These are phyloP conservation scores for Arvicanthis niloticus DNA, from an alignment of 2,113 vertebrate species.

Conservation along the genomic window DNA sequence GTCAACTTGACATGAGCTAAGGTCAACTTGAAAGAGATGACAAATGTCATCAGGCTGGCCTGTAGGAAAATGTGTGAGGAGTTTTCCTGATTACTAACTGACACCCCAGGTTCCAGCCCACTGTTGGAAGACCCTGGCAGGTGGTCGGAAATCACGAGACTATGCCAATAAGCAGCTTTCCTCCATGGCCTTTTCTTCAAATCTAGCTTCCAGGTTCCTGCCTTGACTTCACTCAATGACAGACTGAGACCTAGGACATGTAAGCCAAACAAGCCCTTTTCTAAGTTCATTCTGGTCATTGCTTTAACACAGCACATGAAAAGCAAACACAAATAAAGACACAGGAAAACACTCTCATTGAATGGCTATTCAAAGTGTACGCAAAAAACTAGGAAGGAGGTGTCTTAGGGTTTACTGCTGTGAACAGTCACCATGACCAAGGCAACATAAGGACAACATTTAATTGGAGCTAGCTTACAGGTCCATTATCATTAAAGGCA, in stretches of 20 bases:
- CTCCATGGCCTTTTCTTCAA: neutral
- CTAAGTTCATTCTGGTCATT: neutral
- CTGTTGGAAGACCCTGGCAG: neutral
- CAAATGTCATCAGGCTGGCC: neutral
- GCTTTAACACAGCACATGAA: neutral
- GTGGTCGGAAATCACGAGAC: neutral
- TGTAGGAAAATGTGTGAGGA: neutral
- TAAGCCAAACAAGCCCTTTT: neutral
- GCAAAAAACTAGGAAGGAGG: neutral
- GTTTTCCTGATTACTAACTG: neutral
- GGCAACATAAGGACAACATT: too few relatives aligned
- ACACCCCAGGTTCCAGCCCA: neutral
- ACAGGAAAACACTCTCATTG: neutral
- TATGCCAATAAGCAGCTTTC: neutral
- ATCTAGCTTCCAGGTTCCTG: neutral
- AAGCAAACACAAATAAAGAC: neutral
- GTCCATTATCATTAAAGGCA: too few relatives aligned
- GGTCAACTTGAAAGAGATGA: neutral
- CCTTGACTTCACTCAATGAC: neutral
- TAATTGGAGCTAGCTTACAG: too few relatives aligned
- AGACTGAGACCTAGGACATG: neutral
- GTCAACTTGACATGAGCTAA: neutral
- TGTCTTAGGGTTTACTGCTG: too few relatives aligned
- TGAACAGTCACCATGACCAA: too few relatives aligned
- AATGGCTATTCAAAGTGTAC: neutral